Evolutionary conservation across 2,888 invertebrate genomes (phyloP).

Genomic region (Parochlus steinenii): DNA sequence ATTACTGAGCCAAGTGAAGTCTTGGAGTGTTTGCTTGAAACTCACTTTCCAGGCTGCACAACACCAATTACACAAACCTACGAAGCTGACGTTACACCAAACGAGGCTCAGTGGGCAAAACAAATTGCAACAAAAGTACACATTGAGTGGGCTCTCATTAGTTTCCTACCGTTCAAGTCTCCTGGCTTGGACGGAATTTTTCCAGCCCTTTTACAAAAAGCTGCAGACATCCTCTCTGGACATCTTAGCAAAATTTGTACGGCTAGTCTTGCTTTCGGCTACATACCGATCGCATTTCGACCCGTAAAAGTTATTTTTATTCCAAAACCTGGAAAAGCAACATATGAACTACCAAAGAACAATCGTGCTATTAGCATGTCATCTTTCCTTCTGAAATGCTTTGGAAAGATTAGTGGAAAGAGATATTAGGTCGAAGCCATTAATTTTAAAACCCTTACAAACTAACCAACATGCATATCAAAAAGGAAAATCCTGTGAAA

Average conservation of each 20-base stretch:
- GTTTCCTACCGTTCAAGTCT: conserved; percentile 1
- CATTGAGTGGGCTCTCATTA: too few species aligned
- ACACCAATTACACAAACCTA: too few species aligned
- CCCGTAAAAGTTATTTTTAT: conserved; percentile 13
- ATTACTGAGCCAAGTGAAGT: too few species aligned
- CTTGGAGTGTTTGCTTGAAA: too few species aligned
- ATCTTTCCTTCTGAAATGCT: conserved; percentile 16
- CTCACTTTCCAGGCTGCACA: too few species aligned
- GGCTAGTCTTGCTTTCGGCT: neutral
- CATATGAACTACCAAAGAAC: conserved; percentile 13
- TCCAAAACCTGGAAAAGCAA: conserved; percentile 14
- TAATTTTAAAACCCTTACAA: conserved; percentile 10
- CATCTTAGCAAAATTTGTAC: neutral
- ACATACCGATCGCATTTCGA: conserved; percentile 8
- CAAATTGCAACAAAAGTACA: too few species aligned
- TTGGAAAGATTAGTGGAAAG: conserved; percentile 16
- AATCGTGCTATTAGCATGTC: conserved; percentile 16
- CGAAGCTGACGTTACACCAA: too few species aligned
- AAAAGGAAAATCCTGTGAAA: conserved; percentile 14
- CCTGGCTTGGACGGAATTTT: neutral
- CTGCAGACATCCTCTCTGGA: neutral
- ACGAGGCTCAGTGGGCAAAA: too few species aligned
- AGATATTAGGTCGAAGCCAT: conserved; percentile 12
- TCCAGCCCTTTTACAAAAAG: neutral
- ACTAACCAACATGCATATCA: conserved; percentile 15